Evolutionary conservation across 2,113 vertebrate genomes (phyloP), one percentile per base, ranked within the genome.

Genomic region (Pedetes capensis): DNA sequence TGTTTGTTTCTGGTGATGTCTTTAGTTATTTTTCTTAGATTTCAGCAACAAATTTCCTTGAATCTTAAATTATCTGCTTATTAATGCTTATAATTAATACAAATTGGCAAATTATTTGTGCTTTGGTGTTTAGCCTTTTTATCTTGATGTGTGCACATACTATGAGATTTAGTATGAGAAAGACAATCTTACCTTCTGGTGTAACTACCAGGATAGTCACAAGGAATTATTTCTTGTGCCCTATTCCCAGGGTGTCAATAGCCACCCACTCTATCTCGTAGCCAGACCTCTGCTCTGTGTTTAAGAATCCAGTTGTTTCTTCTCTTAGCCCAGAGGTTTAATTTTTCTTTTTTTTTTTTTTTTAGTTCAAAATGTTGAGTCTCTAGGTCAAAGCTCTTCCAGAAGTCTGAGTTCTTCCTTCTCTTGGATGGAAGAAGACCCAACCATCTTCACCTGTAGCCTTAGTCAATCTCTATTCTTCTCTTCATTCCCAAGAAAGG

Each of bases 11-110:
- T 82, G 29, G 27, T 89, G 47, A 79, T 79, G 34, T 23, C n/a
- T 72, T 76, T 63, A 88, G 32, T 92, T 78, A 74, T 47, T 68
- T 84, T 37, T 83, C 47, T 88, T 94, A 55, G 42, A 91, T 83
- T 91, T 79, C 34, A 44, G 59, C 14, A 53, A 34, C 63, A 71
- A 5, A 16, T 79, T 93, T 87, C 47, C 91, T 80, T 29, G 93
- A 94, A 91, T 17, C 22, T 91, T 14, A 91, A 78, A 42, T 74
- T 37, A 64, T 68, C 25, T 91, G 18, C 49, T 82, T 72, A 32
- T 53, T 95, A 85, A 64, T 88, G 34, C n/a, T 92, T 92, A 75
- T 61, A 63, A 55, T 53, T 86, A 87, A 87, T 27, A 87, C 37
- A 89, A 63, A 49, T 82, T 89, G 74, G 22, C 57, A 89, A 74